Evolutionary conservation across 1,140 invertebrate genomes (phyloP), one percentile per base, ranked within the genome.

Genomic region (Idris sp.): DNA sequence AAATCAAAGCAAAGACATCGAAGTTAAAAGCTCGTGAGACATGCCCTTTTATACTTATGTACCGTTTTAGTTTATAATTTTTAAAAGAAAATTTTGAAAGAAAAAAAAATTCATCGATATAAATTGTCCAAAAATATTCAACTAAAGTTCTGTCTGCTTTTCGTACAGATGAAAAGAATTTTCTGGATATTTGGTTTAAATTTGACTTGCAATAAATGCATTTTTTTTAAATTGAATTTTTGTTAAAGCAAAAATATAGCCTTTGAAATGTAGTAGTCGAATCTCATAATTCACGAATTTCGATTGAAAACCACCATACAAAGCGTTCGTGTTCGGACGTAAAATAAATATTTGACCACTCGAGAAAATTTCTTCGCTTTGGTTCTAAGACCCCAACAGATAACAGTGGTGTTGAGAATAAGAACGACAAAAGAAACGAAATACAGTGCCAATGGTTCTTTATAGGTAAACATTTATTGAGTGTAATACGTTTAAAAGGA

Each of bases 281-380:
- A 19, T 2, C 15, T 36, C 56, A 51, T 64, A 58, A 64, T 58
- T 46, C 53, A 31, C 19, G 30, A 40, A 26, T 18, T 46, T 38
- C 53, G 54, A 74, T 67, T 44, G 59, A 31, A 73, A 58, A 65
- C 69, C 59, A 58, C 58, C 53, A 51, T 44, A 36, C 31, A 41
- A 44, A 41, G 41, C 51, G 59, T 41, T 56, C 48, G 62, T 13
- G 41, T 67, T 43, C 48, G 33, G 35, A 33, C 40, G 62, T 61
- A 67, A 67, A 74, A 67, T 74, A 74, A 74, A 74, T 74, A 74
- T 74, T 74, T 67, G 69, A 65, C 53, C 35, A 59, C 25, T 61
- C 31, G 15, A 61, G 49, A 18, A 35, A 46, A 35, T 51, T 30
- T 43, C 61, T 44, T 53, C 41, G 25, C 16, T 14, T 40, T 14